Evolutionary conservation across 92 coral and sea anemone species (phyloP).

Genomic region (Montipora capitata): DNA sequence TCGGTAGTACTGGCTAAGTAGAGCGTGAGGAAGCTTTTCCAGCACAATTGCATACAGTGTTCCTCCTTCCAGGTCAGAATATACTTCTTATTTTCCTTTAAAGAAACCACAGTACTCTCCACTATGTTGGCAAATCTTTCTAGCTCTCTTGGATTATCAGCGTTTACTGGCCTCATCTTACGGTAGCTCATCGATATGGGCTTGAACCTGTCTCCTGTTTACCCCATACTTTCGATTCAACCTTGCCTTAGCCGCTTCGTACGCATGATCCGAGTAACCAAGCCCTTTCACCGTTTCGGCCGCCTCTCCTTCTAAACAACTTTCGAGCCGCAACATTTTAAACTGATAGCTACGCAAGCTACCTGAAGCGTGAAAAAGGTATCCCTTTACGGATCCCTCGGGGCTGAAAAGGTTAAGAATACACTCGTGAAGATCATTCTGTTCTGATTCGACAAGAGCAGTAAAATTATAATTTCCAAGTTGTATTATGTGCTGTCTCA

Average conservation of each 20-base stretch:
- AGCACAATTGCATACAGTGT: slow-evolving; percentile 71
- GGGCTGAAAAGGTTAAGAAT: no score
- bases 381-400: no score
- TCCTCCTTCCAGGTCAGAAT: slow-evolving; percentile 77
- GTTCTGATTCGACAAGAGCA: no score
- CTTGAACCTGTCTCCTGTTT: slow-evolving; percentile 68
- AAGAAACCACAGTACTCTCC: slow-evolving; percentile 55
- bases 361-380: no score
- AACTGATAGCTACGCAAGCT: no score
- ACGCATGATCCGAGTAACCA: no score
- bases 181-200: slow-evolving; percentile 56
- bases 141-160: slow-evolving; percentile 56
- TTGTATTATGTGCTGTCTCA: no score
- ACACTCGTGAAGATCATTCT: no score
- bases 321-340: no score
- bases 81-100: slow-evolving; percentile 54
- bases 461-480: no score
- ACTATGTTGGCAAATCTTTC: slow-evolving; percentile 58
- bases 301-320: no score
- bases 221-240: slow-evolving; percentile 75
- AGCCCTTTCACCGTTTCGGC: no score
- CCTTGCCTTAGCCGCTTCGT: slow-evolving; percentile 53
- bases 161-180: slow-evolving; percentile 56
- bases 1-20: slow-evolving; percentile 59
- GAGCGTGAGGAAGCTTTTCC: slow-evolving; percentile 73